These are phyloP conservation scores for Seriola aureovittata DNA, from an alignment of 2,113 vertebrate species.

Conservation along the genomic window DNA sequence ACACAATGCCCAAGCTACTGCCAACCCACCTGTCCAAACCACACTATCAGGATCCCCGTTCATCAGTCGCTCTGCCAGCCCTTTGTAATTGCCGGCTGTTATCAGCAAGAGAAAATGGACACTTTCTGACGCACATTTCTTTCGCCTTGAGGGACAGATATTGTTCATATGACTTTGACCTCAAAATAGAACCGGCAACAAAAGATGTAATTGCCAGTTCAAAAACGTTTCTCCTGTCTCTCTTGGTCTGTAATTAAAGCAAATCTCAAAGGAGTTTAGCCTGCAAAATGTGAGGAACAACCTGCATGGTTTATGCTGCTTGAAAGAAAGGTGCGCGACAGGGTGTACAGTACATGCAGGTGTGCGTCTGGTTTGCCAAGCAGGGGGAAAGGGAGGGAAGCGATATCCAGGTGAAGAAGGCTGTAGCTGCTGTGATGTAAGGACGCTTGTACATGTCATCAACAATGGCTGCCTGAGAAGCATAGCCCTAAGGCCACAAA, in stretches of 20 bases:
- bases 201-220: slow-evolving; percentile 68
- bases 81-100: slow-evolving; percentile 36
- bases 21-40: slow-evolving; percentile 75
- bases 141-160: slow-evolving; percentile 15
- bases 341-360: slow-evolving; percentile 60
- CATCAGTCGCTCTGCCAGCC: slow-evolving; percentile 36
- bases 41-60: slow-evolving; percentile 49
- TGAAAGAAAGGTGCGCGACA: slow-evolving; percentile 35
- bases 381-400: slow-evolving; percentile 11
- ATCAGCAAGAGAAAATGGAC: slow-evolving; percentile 25
- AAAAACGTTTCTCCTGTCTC: slow-evolving; percentile 57
- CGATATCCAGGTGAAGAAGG: slow-evolving; percentile 39
- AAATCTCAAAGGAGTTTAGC: slow-evolving; percentile 63
- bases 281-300: slow-evolving; percentile 52
- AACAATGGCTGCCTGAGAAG: slow-evolving; percentile 63
- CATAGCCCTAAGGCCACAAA: slow-evolving; percentile 62
- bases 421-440: slow-evolving; percentile 63
- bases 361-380: slow-evolving; percentile 43
- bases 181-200: slow-evolving; percentile 65
- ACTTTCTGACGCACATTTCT: slow-evolving; percentile 36
- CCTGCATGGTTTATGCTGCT: slow-evolving; percentile 51
- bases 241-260: slow-evolving; percentile 67
- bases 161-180: slow-evolving; percentile 42
- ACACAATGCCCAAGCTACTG: slow-evolving; percentile 54
- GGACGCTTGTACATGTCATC: slow-evolving; percentile 65